Evolutionary conservation across 1,140 invertebrate species (phyloP), one percentile per base, ranked within the genome.

Genomic region (Zeugodacus cucurbitae): DNA sequence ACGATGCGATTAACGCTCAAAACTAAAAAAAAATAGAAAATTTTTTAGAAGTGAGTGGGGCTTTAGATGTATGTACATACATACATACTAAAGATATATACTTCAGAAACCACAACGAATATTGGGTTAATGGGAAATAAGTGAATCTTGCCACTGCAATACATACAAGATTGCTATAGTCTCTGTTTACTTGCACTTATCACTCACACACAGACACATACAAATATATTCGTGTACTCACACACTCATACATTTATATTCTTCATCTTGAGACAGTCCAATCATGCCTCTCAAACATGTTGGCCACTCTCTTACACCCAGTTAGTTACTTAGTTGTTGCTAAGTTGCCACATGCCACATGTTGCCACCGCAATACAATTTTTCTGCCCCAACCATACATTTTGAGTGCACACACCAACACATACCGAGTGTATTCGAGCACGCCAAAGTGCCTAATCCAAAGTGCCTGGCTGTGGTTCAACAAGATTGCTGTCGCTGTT

Each of bases 401-500:
- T 74, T 74, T 74, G 22, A 2, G 32, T 4, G 67, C 67, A 67
- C 26, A 67, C 11, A 32, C 29, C 32, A 11, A 29, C 64, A 29
- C 64, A 34, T 32, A 20, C 67, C 3, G 17, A 29, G 26, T 37
- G 34, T 70, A 22, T 20, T 54, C 41, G 37, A 74, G 22, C 37
- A n/a, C 74, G 41, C 74, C 41, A 82, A 82, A 82, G 74, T 44
- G 74, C 74, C 74, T 48, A 44, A 78, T 44, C 74, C n/a, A 78
- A 78, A 78, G 41, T 26, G 37, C 41, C n/a, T 82, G 74, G 74
- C 74, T 8, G 74, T 34, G 44, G 41, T 82, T 82, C 41, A 82
- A 48, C 74, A 48, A 82, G 74, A 48, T 82, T 44, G 8, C 10
- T 82, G 67, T 41, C 41, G 11, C 26, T 10, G 1, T 34, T 34